These are phyloP conservation scores for Phalacrocorax aristotelis DNA, from an alignment of 2,113 vertebrate species.

Conservation along the genomic window DNA sequence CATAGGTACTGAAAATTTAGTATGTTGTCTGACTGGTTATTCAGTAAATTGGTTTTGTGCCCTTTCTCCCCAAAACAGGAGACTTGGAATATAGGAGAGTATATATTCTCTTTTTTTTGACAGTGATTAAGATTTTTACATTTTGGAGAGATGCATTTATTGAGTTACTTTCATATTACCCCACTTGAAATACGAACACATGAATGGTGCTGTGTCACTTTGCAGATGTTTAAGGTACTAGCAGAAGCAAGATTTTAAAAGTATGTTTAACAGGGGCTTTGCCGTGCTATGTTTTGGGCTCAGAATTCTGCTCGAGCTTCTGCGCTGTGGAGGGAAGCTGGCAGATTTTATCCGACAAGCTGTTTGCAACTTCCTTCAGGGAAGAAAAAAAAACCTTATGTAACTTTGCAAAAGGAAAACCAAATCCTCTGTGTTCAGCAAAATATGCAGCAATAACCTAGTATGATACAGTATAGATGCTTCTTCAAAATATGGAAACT, in stretches of 20 bases:
- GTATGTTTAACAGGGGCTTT: background rate
- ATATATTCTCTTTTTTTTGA: background rate
- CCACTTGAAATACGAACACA: background rate
- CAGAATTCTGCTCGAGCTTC: background rate
- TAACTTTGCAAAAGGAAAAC: conserved; percentile 39
- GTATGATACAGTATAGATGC: background rate
- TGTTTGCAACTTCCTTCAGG: background rate
- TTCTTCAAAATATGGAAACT: background rate
- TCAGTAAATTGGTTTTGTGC: background rate
- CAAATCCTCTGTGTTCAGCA: conserved; percentile 29
- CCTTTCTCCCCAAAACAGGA: background rate
- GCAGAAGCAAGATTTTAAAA: background rate
- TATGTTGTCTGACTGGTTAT: background rate
- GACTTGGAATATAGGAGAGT: background rate
- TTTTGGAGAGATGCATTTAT: background rate
- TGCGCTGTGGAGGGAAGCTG: background rate
- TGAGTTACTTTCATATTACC: background rate
- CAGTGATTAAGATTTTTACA: background rate
- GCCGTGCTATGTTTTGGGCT: background rate
- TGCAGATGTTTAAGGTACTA: background rate
- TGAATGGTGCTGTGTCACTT: background rate
- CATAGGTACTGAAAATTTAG: background rate
- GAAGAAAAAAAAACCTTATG: background rate
- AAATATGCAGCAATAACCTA: background rate
- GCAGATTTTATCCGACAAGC: conserved; percentile 7